Evolutionary conservation across 2,797 vertebrate genomes (phyloP), one percentile per base, ranked within the genome.

Genomic region (Poecilia wingei): DNA sequence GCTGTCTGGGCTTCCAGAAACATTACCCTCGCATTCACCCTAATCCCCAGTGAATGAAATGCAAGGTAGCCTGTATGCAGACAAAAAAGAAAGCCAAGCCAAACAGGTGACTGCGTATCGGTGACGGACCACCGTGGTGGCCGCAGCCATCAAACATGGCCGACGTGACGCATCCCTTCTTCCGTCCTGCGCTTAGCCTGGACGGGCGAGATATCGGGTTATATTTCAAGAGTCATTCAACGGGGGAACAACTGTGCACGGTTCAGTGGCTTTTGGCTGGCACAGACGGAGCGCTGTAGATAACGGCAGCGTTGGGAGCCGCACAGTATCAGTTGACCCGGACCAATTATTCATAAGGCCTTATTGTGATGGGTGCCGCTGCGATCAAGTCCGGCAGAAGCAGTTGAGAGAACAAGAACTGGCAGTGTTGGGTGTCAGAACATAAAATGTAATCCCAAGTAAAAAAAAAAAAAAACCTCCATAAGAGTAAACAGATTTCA

Each of bases 331-430:
- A 86, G 93, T 88, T 94, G 90, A 93, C 90, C 89, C 80, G 84
- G 90, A 86, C 92, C 92, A 93, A 93, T 94, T 93, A 93, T 93
- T 93, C 93, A 94, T 89, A 83, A 88, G 91, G 91, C 82, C 87
- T 87, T 94, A 91, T 94, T 93, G 85, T 92, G 92, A 91, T 82
- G 90, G 89, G 88, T 92, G 90, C 86, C 86, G 85, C 84, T 82
- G 79, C 16, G 14, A 79, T 85, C 66, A 86, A 92, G 82, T 93
- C 92, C 90, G 80, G 39, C 87, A 9, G 79, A 64, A 89, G 84
- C 84, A 77, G 88, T 83, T 85, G 49, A 55, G 71, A 76, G 77
- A 93, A 92, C 86, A 16, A 6, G 80, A 89, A 78, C 31, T 81
- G 85, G 90, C 84, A 87, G 75, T 2, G 28, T 74, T 51, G 78